Conservation (phyloP, 2,113 vertebrate species). For the Pongo pygmaeus region DNA sequence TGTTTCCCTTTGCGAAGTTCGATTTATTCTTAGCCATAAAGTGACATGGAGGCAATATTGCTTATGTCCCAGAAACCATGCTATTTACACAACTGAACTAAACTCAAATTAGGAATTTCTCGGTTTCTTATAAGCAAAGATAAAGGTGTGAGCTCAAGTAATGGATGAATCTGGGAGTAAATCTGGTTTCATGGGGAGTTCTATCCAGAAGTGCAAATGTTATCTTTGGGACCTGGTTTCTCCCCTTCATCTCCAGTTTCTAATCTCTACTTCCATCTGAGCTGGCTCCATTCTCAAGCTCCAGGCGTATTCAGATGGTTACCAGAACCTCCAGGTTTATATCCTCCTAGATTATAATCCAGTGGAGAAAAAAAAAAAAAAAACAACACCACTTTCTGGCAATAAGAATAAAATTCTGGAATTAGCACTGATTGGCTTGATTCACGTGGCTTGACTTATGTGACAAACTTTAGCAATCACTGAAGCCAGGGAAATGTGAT, state of each 20-base stretch:
- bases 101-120: background rate
- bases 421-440: background rate
- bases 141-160: background rate
- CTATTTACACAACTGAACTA: background rate
- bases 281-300: background rate
- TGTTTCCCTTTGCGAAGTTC: background rate
- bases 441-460: background rate
- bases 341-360: background rate
- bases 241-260: background rate
- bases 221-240: background rate
- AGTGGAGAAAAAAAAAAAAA: background rate
- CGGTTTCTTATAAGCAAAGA: conserved; percentile 25
- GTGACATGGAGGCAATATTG: background rate
- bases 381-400: background rate
- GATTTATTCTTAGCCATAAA: background rate
- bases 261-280: background rate
- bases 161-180: background rate
- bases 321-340: background rate
- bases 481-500: background rate
- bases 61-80: background rate
- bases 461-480: background rate
- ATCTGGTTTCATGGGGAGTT: background rate
- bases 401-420: background rate
- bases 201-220: background rate
- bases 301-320: background rate